Percentiles rank a stretch among this genome's conserved stretches.
Evolutionary conservation across 2,888 invertebrate species (phyloP).

Genomic region (Lepidocyrtinus sp.): DNA sequence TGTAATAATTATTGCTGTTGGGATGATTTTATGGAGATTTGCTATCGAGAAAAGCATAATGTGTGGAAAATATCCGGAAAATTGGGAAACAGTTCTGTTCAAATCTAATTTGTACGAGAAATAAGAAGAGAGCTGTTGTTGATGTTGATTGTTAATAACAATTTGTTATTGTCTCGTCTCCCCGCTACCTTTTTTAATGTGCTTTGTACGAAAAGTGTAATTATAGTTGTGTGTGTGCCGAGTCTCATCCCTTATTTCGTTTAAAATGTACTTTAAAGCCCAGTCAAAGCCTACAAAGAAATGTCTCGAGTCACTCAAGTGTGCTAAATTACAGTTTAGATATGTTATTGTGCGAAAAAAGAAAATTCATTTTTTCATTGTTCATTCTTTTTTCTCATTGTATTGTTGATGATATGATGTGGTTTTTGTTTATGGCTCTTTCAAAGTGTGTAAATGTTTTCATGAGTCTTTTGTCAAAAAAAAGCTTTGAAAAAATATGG

Average conservation of each 20-base stretch:
- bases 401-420: slow-evolving; percentile 30
- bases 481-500: not conserved
- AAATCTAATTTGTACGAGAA: not conserved
- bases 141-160: no score
- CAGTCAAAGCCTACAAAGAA: no score
- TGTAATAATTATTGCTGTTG: slow-evolving; percentile 7
- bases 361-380: not conserved
- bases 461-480: not conserved
- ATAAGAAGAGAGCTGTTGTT: not conserved
- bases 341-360: slow-evolving; percentile 39
- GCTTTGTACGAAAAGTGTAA: no score
- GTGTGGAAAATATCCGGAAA: slow-evolving; percentile 1
- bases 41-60: no score
- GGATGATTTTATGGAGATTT: no score
- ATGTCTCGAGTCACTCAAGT: slow-evolving; percentile 31
- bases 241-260: not conserved
- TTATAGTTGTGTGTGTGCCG: not conserved
- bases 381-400: not conserved
- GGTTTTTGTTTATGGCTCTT: slow-evolving; percentile 18
- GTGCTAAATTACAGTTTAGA: slow-evolving; percentile 39
- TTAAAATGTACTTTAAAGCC: no score
- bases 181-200: slow-evolving; percentile 9
- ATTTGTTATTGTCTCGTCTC: no score
- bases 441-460: no score
- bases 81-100: slow-evolving; percentile 8